Evolutionary conservation across 1,140 invertebrate species (phyloP), one percentile per base, ranked within the genome.

Genomic region (Drosophila orena): DNA sequence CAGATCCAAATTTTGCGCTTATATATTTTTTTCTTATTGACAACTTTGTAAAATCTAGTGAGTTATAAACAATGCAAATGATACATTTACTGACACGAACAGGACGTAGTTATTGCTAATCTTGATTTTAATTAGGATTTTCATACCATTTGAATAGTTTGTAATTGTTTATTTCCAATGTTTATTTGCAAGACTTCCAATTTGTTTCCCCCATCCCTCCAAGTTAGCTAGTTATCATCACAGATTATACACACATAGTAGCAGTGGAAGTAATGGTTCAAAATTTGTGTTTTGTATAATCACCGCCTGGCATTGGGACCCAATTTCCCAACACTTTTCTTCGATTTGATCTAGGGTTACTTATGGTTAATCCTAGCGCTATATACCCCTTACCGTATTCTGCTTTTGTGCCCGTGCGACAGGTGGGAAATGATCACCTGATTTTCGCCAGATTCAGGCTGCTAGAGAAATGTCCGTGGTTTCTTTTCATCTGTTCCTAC

Each of bases 241-340:
- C 24, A 49, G 12, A 53, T 55, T 47, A 15, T 30, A 30, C 27
- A 30, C 27, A 30, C 27, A 30, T 30, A 77, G 73, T 70, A 85
- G 72, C 30, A 44, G 55, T 34, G 40, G 56, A 40, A 35, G 42
- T 61, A n/a, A 35, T 50, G 62, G 46, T 77, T 65, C 65, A 58
- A 86, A 86, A 89, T 89, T 83, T 17, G 49, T 71, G 57, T 68
- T 42, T 49, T 61, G 30, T 52, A 15, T 43, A 14, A 8, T 22
- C 52, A 38, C 24, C 27, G 20, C 22, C 22, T 24, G 54, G 35
- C 12, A 15, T 20, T 37, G 24, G 30, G 30, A 55, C 14, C 37
- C 46, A 30, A 10, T 49, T 27, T 30, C 4, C 14, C 22, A 40
- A 11, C 30, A 14, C 15, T 6, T 14, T 20, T n/a, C 4, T 10